Evolutionary conservation across 2,888 invertebrate species (phyloP), one percentile per base, ranked within the genome.

Genomic region (Drosophila histrio): DNA sequence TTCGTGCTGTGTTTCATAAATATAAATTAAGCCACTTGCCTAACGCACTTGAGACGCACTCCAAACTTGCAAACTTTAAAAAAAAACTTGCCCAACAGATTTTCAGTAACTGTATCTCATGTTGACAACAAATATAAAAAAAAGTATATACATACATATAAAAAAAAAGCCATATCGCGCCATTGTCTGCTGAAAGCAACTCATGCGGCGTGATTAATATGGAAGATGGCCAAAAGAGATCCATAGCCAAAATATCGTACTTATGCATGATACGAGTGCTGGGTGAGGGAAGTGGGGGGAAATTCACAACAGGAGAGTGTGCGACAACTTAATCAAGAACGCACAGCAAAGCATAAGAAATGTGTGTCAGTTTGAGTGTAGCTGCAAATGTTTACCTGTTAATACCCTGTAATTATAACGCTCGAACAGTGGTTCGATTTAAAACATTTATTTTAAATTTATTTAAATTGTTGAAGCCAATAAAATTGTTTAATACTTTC

Each of bases 1-100:
- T 77, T 75, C 76, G 76, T 79, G 75, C 70, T 63, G 76, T 75
- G 79, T 79, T 77, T 72, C 87, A 84, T 73, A 83, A 83, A 83
- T 88, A 83, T 82, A 82, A 82, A 82, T 82, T 83, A 88, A 82
- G 87, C 69, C 82, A 82, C 88, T 83, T 71, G 84, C 68, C 88
- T 83, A 83, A 88, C 82, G 84, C 88, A 87, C 34, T 49, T 15
- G 22, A 60, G 69, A 62, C 68, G 61, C 77, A 62, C 66, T 65
- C 49, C 50, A 57, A 56, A 53, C 53, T n/a, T 24, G 58, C 75
- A 59, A 79, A 63, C 71, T 68, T n/a, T n/a, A n/a, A n/a, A n/a
- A n/a, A 57, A 66, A 79, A 83, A 77, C 63, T 85, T 82, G 88
- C 63, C 65, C 82, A 85, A 59, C 68, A 62, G 62, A 56, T 59